phyloP scores from a whole-genome alignment of 2,888 invertebrate genomes.

The Lottia gigantea region DNA sequence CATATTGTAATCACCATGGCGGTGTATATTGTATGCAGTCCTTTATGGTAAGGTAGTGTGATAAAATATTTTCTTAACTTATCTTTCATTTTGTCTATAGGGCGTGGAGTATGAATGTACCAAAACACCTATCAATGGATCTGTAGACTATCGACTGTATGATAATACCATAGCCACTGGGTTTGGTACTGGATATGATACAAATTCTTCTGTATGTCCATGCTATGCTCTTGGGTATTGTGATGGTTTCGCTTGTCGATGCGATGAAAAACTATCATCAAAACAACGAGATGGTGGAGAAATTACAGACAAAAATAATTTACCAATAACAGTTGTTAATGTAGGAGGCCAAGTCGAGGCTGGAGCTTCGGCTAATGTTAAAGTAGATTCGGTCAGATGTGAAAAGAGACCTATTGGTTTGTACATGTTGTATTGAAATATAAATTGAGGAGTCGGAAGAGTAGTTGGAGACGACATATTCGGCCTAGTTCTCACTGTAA shows the following conservation, averaged over 20 bases:
- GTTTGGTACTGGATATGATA: constrained; percentile 38
- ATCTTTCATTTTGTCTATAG: too few relatives aligned
- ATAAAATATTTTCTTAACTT: too few relatives aligned
- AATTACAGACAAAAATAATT: constrained; percentile 33
- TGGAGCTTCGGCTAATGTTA: constrained; percentile 28
- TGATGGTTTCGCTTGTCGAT: constrained; percentile 40
- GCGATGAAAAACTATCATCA: constrained; percentile 40
- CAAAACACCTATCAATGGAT: constrained; percentile 40
- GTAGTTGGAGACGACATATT: too few relatives aligned
- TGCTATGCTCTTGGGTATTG: constrained; percentile 45
- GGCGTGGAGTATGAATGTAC: constrained; percentile 44
- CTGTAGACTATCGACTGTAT: constrained; percentile 20
- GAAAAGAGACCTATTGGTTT: constrained; percentile 47
- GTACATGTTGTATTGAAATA: neutral
- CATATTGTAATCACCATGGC: too few relatives aligned
- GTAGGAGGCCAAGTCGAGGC: constrained; percentile 31
- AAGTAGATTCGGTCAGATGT: constrained; percentile 30
- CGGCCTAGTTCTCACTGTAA: too few relatives aligned
- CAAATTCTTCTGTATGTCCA: constrained; percentile 40
- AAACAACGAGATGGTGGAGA: constrained; percentile 38
- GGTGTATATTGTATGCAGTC: too few relatives aligned
- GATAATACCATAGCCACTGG: constrained; percentile 31
- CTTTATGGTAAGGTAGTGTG: too few relatives aligned
- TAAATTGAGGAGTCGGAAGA: too few relatives aligned
- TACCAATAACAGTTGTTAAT: constrained; percentile 37